These are phyloP conservation scores for Cephalopachus bancanus DNA, from an alignment of 2,797 vertebrate genomes.

Conservation along the genomic window DNA sequence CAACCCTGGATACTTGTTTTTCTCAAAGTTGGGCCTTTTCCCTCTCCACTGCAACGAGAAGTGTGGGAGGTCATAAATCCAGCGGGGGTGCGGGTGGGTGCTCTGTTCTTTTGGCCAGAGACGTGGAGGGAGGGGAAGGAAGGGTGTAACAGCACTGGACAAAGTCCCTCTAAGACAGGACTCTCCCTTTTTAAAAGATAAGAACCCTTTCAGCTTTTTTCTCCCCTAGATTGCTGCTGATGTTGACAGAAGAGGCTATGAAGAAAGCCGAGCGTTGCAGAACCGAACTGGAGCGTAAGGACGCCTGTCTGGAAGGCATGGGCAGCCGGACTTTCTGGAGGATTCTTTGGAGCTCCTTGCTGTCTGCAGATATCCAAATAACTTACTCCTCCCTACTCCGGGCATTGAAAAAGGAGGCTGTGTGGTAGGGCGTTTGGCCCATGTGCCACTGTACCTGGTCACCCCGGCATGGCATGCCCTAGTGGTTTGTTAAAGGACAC, in stretches of 20 bases:
- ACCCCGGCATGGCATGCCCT: neutral
- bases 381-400: neutral
- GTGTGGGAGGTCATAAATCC: neutral
- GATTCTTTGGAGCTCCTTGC: neutral
- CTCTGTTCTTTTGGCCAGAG: no score
- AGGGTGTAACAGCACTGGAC: rapidly evolving
- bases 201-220: neutral
- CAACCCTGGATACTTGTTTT: conserved; percentile 77
- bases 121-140: no score
- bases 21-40: conserved; percentile 58
- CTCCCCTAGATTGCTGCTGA: neutral
- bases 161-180: neutral
- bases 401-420: neutral
- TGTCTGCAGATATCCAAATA: neutral
- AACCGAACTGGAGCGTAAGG: neutral
- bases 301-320: neutral
- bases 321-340: neutral
- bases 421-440: neutral
- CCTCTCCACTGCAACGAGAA: neutral
- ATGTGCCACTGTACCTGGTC: neutral
- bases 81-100: neutral
- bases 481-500: neutral
- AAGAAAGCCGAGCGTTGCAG: neutral
- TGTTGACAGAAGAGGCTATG: neutral
- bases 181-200: neutral